Evolutionary conservation across 2,797 vertebrate species (phyloP).

Genomic region (Phataginus tricuspis): DNA sequence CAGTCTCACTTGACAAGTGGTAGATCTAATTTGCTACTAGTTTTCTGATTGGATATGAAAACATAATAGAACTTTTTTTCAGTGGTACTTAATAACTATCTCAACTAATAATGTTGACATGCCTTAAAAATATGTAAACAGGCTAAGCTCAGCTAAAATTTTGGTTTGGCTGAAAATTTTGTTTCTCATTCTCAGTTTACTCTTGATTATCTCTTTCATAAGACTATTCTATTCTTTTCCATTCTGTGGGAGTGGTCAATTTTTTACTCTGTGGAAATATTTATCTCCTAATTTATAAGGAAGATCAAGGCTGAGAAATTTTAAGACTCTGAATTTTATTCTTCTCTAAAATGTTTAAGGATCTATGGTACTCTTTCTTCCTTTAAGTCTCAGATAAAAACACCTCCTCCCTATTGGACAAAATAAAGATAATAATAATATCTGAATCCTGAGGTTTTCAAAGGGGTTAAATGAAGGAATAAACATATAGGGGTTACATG

Average conservation of each 20-base stretch:
- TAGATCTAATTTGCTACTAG: not conserved
- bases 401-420: not conserved
- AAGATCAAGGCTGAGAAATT: not conserved
- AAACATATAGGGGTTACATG: not conserved
- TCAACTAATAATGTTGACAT: not conserved
- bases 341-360: not conserved
- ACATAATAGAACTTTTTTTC: not conserved
- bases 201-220: not conserved
- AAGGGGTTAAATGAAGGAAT: not conserved
- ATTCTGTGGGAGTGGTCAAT: not conserved
- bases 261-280: not conserved
- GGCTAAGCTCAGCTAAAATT: not conserved
- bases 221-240: not conserved
- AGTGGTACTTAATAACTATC: not conserved
- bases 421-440: not conserved
- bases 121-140: not conserved
- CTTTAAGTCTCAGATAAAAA: not conserved
- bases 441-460: not conserved
- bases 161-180: conserved; percentile 4
- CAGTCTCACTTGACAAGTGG: not conserved
- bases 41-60: not conserved
- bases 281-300: not conserved
- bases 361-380: not conserved
- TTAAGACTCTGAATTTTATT: not conserved
- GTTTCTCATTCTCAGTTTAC: not conserved